Evolutionary conservation across 2,888 invertebrate genomes (phyloP), one percentile per base, ranked within the genome.

Genomic region (Calameuta idolon): DNA sequence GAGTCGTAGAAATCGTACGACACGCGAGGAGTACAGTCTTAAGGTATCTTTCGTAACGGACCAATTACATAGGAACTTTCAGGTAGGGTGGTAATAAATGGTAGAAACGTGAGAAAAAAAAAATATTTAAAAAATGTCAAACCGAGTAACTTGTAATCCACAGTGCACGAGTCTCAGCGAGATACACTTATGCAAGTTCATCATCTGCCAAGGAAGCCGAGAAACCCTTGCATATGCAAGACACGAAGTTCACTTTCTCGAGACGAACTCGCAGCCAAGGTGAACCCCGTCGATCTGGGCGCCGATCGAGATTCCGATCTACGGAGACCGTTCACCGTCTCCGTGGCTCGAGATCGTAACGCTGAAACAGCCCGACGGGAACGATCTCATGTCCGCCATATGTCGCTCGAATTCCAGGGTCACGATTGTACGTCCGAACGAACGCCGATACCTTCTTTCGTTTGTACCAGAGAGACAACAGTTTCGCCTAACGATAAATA

Each of bases 231-330:
- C 55, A 55, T 55, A 55, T 55, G 55, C 71, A 34, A 71, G 71
- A 71, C 71, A 71, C 71, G 71, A 34, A 31, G 71, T 71, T 71
- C 71, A 71, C 71, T 71, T 71, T 71, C 71, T 71, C 71, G 71
- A 71, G 71, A 71, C 71, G 71, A 71, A 33, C 71, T 71, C 71
- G 12, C 31, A 23, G 34, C 71, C 71, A 30, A 71, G 71, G 71
- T 33, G 71, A 71, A 34, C 31, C 71, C 71, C 71, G 71, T 34
- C 71, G 71, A 71, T 71, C 71, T 31, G 34, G 33, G 33, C 71
- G 71, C 71, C 33, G 31, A 31, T 71, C 71, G 15, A 71, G 71
- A 71, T 71, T 71, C 71, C 71, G 71, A 71, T 71, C 71, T 71
- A 71, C 3, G 33, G 31, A 5, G 71, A 34, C 31, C 33, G 71